Conservation (phyloP, 2,888 invertebrate species). For the Bursaphelenchus okinawaensis region DNA sequence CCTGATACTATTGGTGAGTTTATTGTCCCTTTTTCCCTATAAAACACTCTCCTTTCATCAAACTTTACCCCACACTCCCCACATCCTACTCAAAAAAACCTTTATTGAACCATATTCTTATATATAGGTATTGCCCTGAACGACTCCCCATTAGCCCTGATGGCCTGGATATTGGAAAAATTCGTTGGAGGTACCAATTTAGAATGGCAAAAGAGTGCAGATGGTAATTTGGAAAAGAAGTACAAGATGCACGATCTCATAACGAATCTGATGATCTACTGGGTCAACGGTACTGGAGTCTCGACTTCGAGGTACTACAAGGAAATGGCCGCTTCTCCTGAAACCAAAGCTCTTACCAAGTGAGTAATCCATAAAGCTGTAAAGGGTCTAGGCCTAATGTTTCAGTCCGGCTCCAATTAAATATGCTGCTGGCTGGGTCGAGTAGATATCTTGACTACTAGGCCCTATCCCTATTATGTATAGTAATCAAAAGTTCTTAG, state of each 20-base stretch:
- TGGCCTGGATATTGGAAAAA: conserved; percentile 83
- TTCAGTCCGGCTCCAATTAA: no score
- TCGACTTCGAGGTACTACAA: conserved; percentile 72
- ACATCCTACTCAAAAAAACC: not conserved
- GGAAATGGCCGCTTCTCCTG: conserved; percentile 61
- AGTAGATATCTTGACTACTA: no score
- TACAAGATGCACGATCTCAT: not conserved
- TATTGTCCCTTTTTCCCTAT: not conserved
- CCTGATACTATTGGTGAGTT: conserved; percentile 70
- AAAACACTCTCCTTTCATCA: not conserved
- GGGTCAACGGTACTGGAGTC: conserved; percentile 69
- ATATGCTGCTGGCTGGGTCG: no score
- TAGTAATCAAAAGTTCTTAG: no score
- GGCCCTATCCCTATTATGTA: no score
- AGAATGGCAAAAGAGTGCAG: conserved; percentile 61
- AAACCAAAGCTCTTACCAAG: conserved; percentile 14
- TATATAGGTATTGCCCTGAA: conserved; percentile 66
- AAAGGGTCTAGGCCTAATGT: no score
- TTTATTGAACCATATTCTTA: not conserved
- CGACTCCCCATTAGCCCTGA: conserved; percentile 77
- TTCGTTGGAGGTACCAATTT: conserved; percentile 72
- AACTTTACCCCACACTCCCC: no score
- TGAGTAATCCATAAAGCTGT: no score
- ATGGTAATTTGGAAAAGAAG: conserved; percentile 64
- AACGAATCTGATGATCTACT: conserved; percentile 71